phyloP scores from a whole-genome alignment of 2,888 invertebrate genomes.

The Phytoseiulus persimilis region DNA sequence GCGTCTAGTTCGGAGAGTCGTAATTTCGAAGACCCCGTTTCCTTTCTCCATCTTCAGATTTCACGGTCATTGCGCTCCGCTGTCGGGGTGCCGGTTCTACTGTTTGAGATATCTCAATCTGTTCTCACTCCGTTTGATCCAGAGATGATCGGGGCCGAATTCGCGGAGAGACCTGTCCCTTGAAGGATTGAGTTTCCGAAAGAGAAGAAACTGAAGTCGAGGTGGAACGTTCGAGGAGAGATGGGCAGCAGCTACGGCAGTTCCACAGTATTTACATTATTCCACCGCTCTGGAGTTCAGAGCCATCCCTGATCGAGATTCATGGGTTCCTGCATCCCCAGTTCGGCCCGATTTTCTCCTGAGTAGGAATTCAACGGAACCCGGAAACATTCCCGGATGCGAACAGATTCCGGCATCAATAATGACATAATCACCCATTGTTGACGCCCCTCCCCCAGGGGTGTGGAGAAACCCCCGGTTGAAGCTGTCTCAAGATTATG shows the following conservation, averaged over 20 bases:
- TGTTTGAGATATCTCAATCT: neutral
- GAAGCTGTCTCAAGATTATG: too few relatives aligned
- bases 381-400: too few relatives aligned
- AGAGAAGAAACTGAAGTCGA: too few relatives aligned
- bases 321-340: too few relatives aligned
- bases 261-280: neutral
- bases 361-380: too few relatives aligned
- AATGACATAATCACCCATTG: too few relatives aligned
- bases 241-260: neutral
- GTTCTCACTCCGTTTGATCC: neutral
- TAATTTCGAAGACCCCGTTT: neutral
- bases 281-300: neutral
- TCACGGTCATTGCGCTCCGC: constrained; percentile 31
- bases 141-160: neutral
- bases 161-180: neutral
- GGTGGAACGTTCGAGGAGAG: neutral
- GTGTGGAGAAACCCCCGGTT: too few relatives aligned
- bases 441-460: too few relatives aligned
- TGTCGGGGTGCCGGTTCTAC: neutral
- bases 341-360: too few relatives aligned
- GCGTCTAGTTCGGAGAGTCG: neutral
- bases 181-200: neutral
- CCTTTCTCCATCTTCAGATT: constrained; percentile 19
- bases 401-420: too few relatives aligned
- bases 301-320: too few relatives aligned